These are phyloP conservation scores for Clistopyga incitator DNA, from an alignment of 2,888 invertebrate genomes.

Conservation along the genomic window DNA sequence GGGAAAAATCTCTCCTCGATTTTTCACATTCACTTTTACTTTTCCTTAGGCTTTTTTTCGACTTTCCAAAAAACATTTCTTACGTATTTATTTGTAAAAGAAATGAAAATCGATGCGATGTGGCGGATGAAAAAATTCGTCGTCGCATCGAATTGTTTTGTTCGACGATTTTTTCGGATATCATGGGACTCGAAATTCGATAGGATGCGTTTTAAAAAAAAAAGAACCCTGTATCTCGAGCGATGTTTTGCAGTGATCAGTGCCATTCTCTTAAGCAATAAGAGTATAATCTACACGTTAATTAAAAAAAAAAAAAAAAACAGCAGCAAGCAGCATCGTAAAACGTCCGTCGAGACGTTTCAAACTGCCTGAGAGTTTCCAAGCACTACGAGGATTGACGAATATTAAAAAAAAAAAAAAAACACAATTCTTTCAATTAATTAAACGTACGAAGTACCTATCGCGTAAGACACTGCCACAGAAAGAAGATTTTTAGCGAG, in stretches of 20 bases:
- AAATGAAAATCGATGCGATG: too few species aligned
- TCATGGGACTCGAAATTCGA: not conserved
- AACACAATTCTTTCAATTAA: constrained; percentile 61
- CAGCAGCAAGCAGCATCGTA: constrained; percentile 23
- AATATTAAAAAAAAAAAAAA: too few species aligned
- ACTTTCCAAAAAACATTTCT: too few species aligned
- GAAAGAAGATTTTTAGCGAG: constrained; percentile 61
- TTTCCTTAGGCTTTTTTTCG: too few species aligned
- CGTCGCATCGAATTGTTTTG: too few species aligned
- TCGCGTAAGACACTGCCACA: constrained; percentile 77
- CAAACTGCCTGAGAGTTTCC: constrained; percentile 67
- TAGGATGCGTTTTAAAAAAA: constrained; percentile 50
- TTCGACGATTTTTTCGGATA: too few species aligned
- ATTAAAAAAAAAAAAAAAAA: too few species aligned
- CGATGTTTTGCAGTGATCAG: constrained; percentile 79
- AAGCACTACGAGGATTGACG: constrained; percentile 68
- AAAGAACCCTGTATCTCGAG: constrained; percentile 60
- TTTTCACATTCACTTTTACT: too few species aligned
- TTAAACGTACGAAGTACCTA: constrained; percentile 74
- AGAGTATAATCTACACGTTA: constrained; percentile 58
- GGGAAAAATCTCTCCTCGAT: too few species aligned
- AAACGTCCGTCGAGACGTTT: constrained; percentile 28
- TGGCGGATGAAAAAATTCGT: too few species aligned
- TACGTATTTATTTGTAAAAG: too few species aligned
- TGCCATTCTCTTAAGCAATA: constrained; percentile 77